These are phyloP conservation scores for Drosophila carrolli DNA, from an alignment of 1,140 invertebrate species.

Conservation along the genomic window DNA sequence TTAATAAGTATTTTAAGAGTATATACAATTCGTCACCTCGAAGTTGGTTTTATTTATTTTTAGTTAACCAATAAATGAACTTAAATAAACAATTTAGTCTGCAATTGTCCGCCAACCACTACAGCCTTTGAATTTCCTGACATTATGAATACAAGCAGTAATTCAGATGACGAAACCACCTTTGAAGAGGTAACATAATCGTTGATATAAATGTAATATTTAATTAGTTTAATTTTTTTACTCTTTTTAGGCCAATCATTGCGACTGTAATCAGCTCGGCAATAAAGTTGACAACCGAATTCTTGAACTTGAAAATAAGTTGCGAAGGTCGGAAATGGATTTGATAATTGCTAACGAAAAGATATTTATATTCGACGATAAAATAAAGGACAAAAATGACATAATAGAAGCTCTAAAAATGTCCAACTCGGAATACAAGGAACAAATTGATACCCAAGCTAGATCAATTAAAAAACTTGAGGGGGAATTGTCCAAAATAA, in stretches of 20 bases:
- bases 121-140: not conserved
- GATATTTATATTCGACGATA: not conserved
- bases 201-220: no score
- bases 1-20: not conserved
- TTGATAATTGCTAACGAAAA: conserved; percentile 12
- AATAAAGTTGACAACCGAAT: not conserved
- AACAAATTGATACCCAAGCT: not conserved
- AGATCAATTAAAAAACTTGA: not conserved
- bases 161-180: not conserved
- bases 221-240: no score
- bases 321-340: not conserved
- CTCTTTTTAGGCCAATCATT: not conserved
- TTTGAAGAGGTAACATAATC: not conserved
- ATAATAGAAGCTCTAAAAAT: conserved; percentile 8
- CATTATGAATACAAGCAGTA: not conserved
- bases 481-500: not conserved
- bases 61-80: not conserved
- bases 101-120: not conserved
- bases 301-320: not conserved
- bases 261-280: not conserved
- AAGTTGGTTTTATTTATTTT: not conserved
- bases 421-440: conserved; percentile 5
- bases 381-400: conserved; percentile 25
- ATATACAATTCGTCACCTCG: not conserved
- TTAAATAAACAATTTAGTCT: not conserved